Base-by-base conservation (phyloP, 2,888 invertebrate genomes). In the Nezara viridula region DNA sequence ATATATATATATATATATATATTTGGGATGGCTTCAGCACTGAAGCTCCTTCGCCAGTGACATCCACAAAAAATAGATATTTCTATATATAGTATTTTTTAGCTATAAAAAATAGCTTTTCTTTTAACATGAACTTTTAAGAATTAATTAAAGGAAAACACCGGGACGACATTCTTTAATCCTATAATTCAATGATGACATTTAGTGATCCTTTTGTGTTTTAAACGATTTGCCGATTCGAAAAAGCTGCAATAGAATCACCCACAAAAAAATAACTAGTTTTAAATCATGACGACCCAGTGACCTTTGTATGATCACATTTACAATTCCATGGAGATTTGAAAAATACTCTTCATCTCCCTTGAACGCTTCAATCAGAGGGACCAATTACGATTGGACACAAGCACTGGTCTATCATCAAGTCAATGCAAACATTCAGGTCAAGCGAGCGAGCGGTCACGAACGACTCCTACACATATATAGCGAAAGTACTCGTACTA, bases 391-490 rank as follows among this genome's bases (percentile, higher is more conserved):
- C 27, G 60, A 60, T 60, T 60, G 60, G 60, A 16, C 27, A 27
- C 60, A 60, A 21, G 66, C 66, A 21, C 66, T 37, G 24, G 27
- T 19, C 66, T 37, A 73, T 73, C 66, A 73, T 73, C 37, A 73
- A 37, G 6, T 73, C 19, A 73, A 73, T 73, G 37, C 66, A 73
- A 73, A 73, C 66, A 73, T 73, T 73, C 24, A 73, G 66, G 66
- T 73, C 66, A 73, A 37, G 66, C 66, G 32, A 73, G 37, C 66
- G 66, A 73, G 37, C 66, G 66, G 37, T 73, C 66, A 73, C 66
- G 66, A 73, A 73, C 66, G 66, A 73, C 66, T 73, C 37, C 66
- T n/a, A n/a, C 37, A 73, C 66, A 37, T 73, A 37, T 73, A 2
- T 2, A 73, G 66, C 19, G 66, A 73, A 73, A 73, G 66, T 73